Evolutionary conservation across 2,888 invertebrate genomes (phyloP).

Genomic region (Amphipoea oculea): DNA sequence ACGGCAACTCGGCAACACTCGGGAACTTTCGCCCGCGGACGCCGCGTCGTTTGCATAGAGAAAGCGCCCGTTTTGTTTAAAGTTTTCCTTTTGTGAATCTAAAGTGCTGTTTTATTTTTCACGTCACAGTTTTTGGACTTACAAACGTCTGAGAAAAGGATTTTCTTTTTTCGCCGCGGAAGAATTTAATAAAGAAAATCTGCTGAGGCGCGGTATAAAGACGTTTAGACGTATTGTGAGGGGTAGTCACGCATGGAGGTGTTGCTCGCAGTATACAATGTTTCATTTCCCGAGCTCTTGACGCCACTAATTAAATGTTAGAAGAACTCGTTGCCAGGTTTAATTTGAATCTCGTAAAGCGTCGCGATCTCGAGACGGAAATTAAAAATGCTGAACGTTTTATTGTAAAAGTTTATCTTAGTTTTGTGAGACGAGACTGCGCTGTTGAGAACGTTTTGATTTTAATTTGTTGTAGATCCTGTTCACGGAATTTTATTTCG

Average conservation of each 20-base stretch:
- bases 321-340: constrained; percentile 81
- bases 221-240: constrained; percentile 63
- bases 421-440: constrained; percentile 66
- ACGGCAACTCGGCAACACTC: constrained; percentile 67
- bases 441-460: constrained; percentile 67
- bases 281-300: constrained; percentile 82
- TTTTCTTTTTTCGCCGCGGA: constrained; percentile 64
- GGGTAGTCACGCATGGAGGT: constrained; percentile 73
- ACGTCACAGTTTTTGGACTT: constrained; percentile 69
- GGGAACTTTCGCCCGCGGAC: constrained; percentile 80
- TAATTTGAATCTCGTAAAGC: constrained; percentile 82
- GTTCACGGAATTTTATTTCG: constrained; percentile 56
- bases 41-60: constrained; percentile 84
- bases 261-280: constrained; percentile 72
- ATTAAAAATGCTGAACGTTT: constrained; percentile 82
- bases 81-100: constrained; percentile 83
- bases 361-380: constrained; percentile 78
- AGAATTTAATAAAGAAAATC: constrained; percentile 78
- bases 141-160: constrained; percentile 68
- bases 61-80: constrained; percentile 82
- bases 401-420: constrained; percentile 81
- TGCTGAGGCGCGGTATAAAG: constrained; percentile 63
- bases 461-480: constrained; percentile 65
- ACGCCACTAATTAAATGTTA: constrained; percentile 85
- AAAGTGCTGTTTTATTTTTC: constrained; percentile 82